phyloP scores from a whole-genome alignment of 2,113 vertebrate genomes.

The Neogobius melanostomus region DNA sequence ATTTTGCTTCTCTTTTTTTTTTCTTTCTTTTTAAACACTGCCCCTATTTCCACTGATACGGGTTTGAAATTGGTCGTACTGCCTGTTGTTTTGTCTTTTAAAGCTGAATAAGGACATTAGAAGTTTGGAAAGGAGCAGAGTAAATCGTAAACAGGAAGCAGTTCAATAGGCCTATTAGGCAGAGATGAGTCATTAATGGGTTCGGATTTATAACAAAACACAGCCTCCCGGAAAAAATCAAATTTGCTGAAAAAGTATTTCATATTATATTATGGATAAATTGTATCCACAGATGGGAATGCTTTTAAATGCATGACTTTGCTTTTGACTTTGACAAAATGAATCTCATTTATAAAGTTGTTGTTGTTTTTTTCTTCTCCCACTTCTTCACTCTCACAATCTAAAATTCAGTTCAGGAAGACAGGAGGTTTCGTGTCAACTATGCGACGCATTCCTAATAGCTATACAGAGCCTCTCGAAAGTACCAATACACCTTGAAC shows the following conservation, averaged over 20 bases:
- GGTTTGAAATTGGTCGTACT: conserved; percentile 8
- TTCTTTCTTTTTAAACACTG: conserved; percentile 1
- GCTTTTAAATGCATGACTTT: conserved; percentile 53
- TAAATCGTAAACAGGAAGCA: conserved; percentile 71
- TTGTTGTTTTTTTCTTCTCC: conserved; percentile 43
- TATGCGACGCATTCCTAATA: conserved; percentile 3
- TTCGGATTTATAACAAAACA: conserved; percentile 48
- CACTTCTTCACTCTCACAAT: conserved; percentile 24
- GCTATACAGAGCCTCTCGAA: no score
- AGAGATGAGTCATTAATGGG: conserved; percentile 68
- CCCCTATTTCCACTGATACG: conserved; percentile 29
- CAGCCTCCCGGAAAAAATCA: background rate
- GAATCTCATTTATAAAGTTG: conserved; percentile 27
- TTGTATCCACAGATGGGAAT: conserved; percentile 41
- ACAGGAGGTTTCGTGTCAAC: conserved; percentile 11
- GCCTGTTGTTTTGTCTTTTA: conserved; percentile 13
- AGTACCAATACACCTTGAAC: no score
- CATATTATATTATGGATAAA: conserved; percentile 50
- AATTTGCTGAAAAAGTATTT: conserved; percentile 20
- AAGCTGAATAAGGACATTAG: conserved; percentile 54
- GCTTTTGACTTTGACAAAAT: conserved; percentile 48
- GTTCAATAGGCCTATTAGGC: conserved; percentile 62
- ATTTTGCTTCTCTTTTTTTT: conserved; percentile 1
- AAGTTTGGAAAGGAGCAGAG: conserved; percentile 47
- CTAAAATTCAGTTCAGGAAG: conserved; percentile 28